Percentiles rank a stretch among this genome's conserved stretches.
phyloP scores from a whole-genome alignment of 2,888 invertebrate species.

The Drosophila yooni region DNA sequence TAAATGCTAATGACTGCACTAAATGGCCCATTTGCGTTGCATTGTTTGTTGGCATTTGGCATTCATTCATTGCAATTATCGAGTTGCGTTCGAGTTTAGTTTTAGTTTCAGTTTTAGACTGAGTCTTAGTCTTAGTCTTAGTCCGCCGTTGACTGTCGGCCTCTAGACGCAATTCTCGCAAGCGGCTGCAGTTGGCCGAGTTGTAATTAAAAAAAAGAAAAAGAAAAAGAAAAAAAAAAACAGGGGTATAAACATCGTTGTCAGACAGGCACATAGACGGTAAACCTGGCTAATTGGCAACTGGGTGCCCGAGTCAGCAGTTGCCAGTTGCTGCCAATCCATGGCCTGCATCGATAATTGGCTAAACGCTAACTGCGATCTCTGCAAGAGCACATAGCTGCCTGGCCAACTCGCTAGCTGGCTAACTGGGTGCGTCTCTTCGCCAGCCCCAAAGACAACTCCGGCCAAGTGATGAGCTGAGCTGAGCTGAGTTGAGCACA shows the following conservation, averaged over 20 bases:
- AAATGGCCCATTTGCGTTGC: constrained; percentile 70
- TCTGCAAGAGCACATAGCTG: background rate
- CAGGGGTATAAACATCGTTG: background rate
- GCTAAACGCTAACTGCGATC: constrained; percentile 29
- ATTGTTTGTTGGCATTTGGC: constrained; percentile 65
- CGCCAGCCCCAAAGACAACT: constrained; percentile 9
- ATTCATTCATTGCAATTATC: constrained; percentile 72
- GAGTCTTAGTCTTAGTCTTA: constrained; percentile 7
- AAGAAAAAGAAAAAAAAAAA: background rate
- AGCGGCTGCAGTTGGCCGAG: constrained; percentile 32
- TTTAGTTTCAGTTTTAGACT: constrained; percentile 15
- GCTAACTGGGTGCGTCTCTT: constrained; percentile 7
- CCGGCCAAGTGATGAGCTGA: constrained; percentile 14
- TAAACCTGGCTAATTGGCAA: constrained; percentile 69
- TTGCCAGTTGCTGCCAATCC: constrained; percentile 46
- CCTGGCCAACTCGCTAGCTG: background rate
- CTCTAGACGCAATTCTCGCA: constrained; percentile 41
- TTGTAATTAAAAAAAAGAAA: constrained; percentile 62
- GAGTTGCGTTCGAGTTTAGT: constrained; percentile 12
- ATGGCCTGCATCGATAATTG: constrained; percentile 60
- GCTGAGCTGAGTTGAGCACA: background rate
- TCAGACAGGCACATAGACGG: constrained; percentile 8
- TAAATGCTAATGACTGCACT: constrained; percentile 77
- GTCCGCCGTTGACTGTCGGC: background rate
- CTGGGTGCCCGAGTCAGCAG: constrained; percentile 53